Conservation (phyloP, 2,888 invertebrate genomes). For the Frankliniella fusca region DNA sequence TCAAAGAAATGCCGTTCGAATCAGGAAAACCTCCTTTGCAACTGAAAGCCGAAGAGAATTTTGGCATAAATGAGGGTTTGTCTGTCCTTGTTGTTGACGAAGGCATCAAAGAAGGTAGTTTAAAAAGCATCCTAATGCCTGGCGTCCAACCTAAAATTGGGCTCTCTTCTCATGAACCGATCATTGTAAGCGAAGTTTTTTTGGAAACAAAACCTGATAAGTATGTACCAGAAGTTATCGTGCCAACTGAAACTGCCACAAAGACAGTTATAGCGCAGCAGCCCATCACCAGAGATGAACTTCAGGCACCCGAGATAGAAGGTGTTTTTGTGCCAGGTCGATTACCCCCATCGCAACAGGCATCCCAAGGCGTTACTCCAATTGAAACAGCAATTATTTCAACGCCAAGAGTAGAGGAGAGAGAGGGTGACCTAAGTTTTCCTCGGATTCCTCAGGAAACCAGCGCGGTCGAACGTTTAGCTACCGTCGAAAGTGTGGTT, state of each 20-base stretch:
- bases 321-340: constrained; percentile 57
- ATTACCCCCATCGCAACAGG: constrained; percentile 59
- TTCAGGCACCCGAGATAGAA: constrained; percentile 65
- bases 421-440: constrained; percentile 56
- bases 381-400: constrained; percentile 59
- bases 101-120: constrained; percentile 57
- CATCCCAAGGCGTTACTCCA: constrained; percentile 55
- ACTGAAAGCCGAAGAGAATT: constrained; percentile 55
- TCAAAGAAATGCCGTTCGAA: constrained; percentile 58
- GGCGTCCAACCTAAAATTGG: constrained; percentile 58
- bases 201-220: constrained; percentile 69
- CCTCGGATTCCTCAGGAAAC: constrained; percentile 48
- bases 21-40: constrained; percentile 50
- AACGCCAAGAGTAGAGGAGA: constrained; percentile 59
- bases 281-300: constrained; percentile 58
- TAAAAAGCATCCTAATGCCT: constrained; percentile 51
- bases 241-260: constrained; percentile 71
- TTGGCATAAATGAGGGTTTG: constrained; percentile 61
- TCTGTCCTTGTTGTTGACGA: constrained; percentile 62
- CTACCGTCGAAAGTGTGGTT: constrained; percentile 52
- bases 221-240: constrained; percentile 72
- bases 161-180: constrained; percentile 59
- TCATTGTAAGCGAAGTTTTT: constrained; percentile 64
- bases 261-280: constrained; percentile 62
- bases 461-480: constrained; percentile 53